Evolutionary conservation across 2,888 invertebrate genomes (phyloP), one percentile per base, ranked within the genome.

Genomic region (Leucoptera coffeella): DNA sequence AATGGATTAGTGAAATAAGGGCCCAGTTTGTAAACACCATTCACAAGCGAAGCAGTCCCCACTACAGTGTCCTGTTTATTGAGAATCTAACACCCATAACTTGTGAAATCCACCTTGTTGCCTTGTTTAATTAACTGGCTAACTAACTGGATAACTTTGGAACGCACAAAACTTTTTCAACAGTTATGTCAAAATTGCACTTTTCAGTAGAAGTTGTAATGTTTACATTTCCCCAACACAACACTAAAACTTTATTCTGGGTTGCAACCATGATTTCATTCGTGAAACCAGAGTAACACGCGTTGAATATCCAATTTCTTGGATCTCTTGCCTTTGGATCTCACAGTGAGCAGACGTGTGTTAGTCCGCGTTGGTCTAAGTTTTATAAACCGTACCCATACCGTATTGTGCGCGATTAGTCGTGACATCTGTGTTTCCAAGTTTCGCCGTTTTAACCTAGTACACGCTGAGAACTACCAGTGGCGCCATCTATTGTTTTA

Each of bases 1-100:
- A n/a, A n/a, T n/a, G n/a, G n/a, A n/a, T n/a, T n/a, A n/a, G n/a
- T n/a, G n/a, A n/a, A n/a, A n/a, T n/a, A n/a, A n/a, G n/a, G n/a
- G n/a, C n/a, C n/a, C n/a, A n/a, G n/a, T n/a, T n/a, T n/a, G 12
- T 30, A 30, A 22, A 28, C 25, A 15, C 28, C 30, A 23, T 28
- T 19, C 10, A 3, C 14, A 20, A 23, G 15, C 2, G 23, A 15
- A 11, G 28, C 28, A 15, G 15, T 28, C 3, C 23, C 30, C 13
- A 30, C 30, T 24, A 30, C n/a, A 3, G 15, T 11, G 13, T 23
- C 15, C 9, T 26, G 14, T 11, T 20, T 17, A 21, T 30, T 28
- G 14, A 12, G 23, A 15, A 30, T 30, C 3, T 26, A 15, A 13
- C 30, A 28, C 11, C 15, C 11, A 15, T 21, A 10, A 2, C 4